Base-by-base conservation (phyloP, 2,888 invertebrate genomes). In the Rhyacophila evoluta region DNA sequence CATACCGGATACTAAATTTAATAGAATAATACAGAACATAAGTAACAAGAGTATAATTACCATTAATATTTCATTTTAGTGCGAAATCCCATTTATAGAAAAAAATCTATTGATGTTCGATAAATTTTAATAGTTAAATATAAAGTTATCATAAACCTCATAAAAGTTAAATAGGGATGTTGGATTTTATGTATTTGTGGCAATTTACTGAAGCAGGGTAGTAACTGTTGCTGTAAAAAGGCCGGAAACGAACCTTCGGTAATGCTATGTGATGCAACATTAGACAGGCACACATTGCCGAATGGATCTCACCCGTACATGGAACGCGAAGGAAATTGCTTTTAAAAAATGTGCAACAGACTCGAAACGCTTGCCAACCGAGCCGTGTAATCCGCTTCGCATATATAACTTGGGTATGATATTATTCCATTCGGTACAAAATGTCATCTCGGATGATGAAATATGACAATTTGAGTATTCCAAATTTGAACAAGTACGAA, bases 301-400 rank as follows among this genome's bases (percentile, higher is more conserved):
- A 8, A 19, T 19, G 55, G 19, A 55, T 55, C 0, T 55, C 55
- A 1, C 6, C 19, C 55, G 10, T 10, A 55, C 55, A 25, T 2
- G 1, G 8, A 55, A 25, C 6, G 25, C 25, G 8, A 19, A 25
- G 25, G 25, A 55, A 55, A 25, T 55, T 19, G 8, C 25, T 55
- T 55, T 55, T 25, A 55, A 55, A 55, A 55, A 55, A 55, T 55
- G 55, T 55, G 55, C 55, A 55, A 55, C 25, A 55, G 55, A 55
- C 55, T 55, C 55, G 55, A 55, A 55, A 55, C 55, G 55, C 55
- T 19, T 55, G 55, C 55, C 55, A 55, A 55, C 55, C 19, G 2
- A 55, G 19, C 19, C 55, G 19, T 55, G 55, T 25, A 55, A 55
- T 55, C 55, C 55, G 55, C 19, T 55, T 55, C 25, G 10, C 15